Percentiles rank a stretch among this genome's conserved stretches.
phyloP scores from a whole-genome alignment of 2,113 vertebrate species.

The Rhinopomastus cyanomelas region DNA sequence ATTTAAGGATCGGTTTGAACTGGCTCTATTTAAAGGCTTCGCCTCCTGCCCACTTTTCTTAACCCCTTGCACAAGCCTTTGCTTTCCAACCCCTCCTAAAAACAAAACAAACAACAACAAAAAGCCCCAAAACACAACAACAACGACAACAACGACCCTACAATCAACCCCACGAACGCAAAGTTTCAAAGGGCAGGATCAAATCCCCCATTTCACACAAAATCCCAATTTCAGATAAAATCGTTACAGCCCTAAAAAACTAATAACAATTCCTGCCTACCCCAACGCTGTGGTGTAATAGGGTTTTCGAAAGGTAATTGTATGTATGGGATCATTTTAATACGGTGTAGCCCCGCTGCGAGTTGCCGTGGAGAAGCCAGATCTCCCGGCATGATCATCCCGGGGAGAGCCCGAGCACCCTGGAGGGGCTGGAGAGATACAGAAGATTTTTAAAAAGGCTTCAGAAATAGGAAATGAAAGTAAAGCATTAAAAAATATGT shows the following conservation, averaged over 20 bases:
- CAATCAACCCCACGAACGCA: neutral
- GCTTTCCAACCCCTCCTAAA: conserved; percentile 5
- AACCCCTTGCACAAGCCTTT: conserved; percentile 36
- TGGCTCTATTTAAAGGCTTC: conserved; percentile 38
- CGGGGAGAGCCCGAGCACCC: neutral
- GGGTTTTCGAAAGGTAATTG: neutral
- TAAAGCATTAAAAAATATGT: neutral
- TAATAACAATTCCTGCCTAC: neutral
- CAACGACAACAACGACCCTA: neutral
- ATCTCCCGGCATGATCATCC: neutral
- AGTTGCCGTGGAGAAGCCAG: neutral
- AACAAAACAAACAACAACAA: neutral
- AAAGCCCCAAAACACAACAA: neutral
- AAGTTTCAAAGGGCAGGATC: neutral
- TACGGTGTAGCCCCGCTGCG: neutral
- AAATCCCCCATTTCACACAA: neutral
- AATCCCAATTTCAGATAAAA: conserved; percentile 3
- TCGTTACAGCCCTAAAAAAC: neutral
- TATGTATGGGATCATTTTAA: neutral
- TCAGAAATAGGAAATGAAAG: neutral
- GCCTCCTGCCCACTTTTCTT: conserved; percentile 44
- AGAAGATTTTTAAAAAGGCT: neutral
- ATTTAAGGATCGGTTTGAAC: conserved; percentile 27
- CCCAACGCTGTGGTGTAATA: neutral
- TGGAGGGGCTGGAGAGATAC: neutral